Base-by-base conservation (phyloP, 2,888 invertebrate genomes). In the Zelleria hepariella region DNA sequence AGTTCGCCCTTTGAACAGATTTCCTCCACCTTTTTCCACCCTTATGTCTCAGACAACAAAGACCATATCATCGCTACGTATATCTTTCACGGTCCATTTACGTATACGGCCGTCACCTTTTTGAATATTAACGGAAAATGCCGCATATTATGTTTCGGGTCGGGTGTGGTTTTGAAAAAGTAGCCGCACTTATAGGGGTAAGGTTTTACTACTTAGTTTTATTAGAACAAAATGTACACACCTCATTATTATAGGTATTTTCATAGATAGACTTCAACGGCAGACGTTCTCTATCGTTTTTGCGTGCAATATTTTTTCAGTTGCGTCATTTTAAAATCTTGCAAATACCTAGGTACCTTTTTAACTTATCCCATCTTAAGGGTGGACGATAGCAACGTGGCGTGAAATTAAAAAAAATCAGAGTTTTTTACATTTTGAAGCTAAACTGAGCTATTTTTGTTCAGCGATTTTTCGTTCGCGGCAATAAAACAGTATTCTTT, bases 21-120 rank as follows among this genome's bases (percentile, higher is more conserved):
- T 62, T 60, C 52, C 56, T 57, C 56, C 58, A 47, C 52, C 56
- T 61, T 60, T 60, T 64, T 60, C 24, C 53, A 64, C 61, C 65
- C 63, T 66, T 70, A 66, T 56, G 59, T 23, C 60, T 52, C 51
- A 58, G 25, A 49, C 20, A 62, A 67, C 68, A 71, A 59, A 64
- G 64, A 61, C 59, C 57, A 64, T 62, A 67, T 62, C 54, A 58
- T 59, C n/a, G 59, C 58, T 61, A 61, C 21, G 10, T n/a, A 53
- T 51, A 57, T 52, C 60, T 63, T 58, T 56, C 58, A 57, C 60
- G 63, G 61, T 62, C 65, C 67, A 66, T 70, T 67, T 65, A 63
- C 64, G 63, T 65, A 67, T 68, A 69, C 66, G 68, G 65, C 65
- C 65, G 69, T 69, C 70, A 69, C 67, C 65, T 69, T 66, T 65